A percentile compares a stretch with the other conserved stretches of the same genome.
phyloP scores from a whole-genome alignment of 1,140 invertebrate species.

The Elymnias hypermnestra region DNA sequence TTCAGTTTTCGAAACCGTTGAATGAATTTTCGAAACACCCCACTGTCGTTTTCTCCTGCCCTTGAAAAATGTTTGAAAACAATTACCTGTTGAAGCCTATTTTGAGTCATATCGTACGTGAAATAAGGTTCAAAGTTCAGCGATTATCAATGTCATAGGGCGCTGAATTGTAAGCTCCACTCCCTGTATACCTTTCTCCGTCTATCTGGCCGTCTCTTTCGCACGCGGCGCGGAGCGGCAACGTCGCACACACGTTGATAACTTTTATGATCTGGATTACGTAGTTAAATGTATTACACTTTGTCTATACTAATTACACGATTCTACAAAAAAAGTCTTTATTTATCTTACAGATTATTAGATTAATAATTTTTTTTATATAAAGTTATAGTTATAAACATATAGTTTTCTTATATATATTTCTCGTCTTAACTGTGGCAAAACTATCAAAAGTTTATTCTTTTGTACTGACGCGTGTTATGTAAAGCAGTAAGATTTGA shows the following conservation, averaged over 20 bases:
- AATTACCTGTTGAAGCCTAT: background rate
- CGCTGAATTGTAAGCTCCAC: background rate
- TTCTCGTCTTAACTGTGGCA: no score
- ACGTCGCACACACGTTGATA: background rate
- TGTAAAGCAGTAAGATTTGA: no score
- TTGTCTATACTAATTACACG: no score
- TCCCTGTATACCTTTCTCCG: background rate
- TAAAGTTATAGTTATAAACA: no score
- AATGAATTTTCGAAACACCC: background rate
- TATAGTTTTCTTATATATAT: no score
- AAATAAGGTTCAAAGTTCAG: background rate
- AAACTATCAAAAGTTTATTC: no score
- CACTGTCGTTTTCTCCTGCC: background rate
- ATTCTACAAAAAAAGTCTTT: no score
- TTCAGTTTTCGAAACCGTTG: background rate
- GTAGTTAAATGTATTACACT: no score
- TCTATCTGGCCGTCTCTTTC: background rate
- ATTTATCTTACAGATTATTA: no score
- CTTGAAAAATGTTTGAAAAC: slow-evolving; percentile 1
- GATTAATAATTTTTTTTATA: no score
- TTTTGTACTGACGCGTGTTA: no score
- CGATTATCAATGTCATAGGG: background rate
- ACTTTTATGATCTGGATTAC: background rate
- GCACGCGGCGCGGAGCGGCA: background rate
- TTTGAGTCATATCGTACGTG: background rate